Conservation (phyloP, 2,797 vertebrate genomes). For the Zonotrichia albicollis region DNA sequence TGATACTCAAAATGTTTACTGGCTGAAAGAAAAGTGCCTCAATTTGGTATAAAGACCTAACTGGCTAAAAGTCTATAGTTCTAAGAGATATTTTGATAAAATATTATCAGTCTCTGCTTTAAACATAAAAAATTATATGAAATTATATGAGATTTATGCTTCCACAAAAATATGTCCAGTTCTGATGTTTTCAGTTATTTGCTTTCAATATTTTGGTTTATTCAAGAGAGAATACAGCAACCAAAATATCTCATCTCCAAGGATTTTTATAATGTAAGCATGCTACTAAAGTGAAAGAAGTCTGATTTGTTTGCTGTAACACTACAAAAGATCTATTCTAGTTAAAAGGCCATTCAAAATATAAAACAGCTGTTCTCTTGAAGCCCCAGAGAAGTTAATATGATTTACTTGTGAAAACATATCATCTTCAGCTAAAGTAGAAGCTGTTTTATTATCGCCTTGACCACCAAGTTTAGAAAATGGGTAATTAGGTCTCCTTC, state of each 20-base stretch:
- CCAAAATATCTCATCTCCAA: background rate
- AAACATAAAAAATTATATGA: background rate
- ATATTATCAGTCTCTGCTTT: background rate
- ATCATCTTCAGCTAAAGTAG: background rate
- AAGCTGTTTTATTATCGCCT: background rate
- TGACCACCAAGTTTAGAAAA: background rate
- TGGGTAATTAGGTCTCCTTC: background rate
- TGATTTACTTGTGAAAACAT: background rate
- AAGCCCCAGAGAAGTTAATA: background rate
- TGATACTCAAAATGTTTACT: background rate
- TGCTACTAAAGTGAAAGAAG: conserved; percentile 1
- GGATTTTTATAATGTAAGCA: background rate
- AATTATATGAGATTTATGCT: background rate
- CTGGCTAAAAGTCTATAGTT: background rate
- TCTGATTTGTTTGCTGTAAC: background rate
- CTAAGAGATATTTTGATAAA: background rate
- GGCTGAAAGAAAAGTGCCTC: background rate
- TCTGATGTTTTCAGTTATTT: background rate
- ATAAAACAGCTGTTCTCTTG: background rate
- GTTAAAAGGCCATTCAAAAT: conserved; percentile 1
- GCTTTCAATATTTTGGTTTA: background rate
- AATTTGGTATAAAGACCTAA: background rate
- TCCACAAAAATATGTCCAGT: background rate
- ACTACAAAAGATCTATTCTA: background rate
- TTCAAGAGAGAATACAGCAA: background rate